These are phyloP conservation scores for Aphelinus certus DNA, from an alignment of 1,140 invertebrate species.

Conservation along the genomic window DNA sequence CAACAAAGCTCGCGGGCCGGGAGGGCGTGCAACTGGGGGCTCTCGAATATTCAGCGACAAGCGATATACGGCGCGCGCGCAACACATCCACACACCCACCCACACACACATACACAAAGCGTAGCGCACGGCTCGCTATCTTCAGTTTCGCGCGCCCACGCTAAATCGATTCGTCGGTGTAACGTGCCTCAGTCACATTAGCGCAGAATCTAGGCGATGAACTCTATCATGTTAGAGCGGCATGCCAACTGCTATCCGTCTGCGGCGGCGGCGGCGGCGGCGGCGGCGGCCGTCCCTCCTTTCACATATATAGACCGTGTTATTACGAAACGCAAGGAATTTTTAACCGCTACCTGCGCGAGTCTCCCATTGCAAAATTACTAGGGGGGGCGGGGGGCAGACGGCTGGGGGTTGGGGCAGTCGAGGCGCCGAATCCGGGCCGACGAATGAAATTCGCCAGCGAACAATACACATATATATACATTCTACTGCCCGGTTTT, in stretches of 20 bases:
- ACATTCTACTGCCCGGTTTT: no score
- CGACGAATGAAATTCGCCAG: constrained; percentile 33
- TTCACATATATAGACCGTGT: background rate
- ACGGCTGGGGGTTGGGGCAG: background rate
- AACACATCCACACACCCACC: no score
- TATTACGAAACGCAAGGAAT: constrained; percentile 30
- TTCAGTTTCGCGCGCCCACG: constrained; percentile 14
- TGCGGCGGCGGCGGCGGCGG: background rate
- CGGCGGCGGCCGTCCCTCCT: background rate
- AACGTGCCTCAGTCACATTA: constrained; percentile 36
- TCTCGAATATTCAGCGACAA: background rate
- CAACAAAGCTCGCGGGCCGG: no score
- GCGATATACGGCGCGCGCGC: no score
- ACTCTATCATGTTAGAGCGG: constrained; percentile 34
- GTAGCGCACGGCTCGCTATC: background rate
- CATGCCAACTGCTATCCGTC: constrained; percentile 11
- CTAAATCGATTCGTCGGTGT: constrained; percentile 31
- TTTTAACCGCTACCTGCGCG: constrained; percentile 14
- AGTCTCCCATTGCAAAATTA: constrained; percentile 16
- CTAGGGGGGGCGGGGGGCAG: background rate
- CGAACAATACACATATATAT: background rate
- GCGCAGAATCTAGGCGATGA: constrained; percentile 30
- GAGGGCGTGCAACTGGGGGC: no score
- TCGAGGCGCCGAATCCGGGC: no score
- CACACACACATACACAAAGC: no score